Conservation (phyloP, 2,797 vertebrate species). For the Danio kyathit region DNA sequence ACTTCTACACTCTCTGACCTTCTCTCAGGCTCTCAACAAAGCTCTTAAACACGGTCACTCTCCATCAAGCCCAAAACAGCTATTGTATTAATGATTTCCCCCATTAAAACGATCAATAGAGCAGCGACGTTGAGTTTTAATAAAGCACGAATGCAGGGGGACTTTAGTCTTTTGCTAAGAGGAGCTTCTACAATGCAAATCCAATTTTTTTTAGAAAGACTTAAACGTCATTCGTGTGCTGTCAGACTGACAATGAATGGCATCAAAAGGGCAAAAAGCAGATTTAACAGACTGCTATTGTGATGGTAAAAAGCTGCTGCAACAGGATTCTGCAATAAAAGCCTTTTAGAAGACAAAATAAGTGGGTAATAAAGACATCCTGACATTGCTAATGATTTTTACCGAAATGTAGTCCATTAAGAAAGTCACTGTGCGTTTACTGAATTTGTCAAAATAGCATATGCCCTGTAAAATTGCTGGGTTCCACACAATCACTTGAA, state of each 20-base stretch:
- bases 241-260: constrained; percentile 21
- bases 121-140: constrained; percentile 20
- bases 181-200: constrained; percentile 33
- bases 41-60: constrained; percentile 14
- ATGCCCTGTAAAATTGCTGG: no score
- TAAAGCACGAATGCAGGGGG: constrained; percentile 12
- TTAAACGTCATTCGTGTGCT: constrained; percentile 16
- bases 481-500: no score
- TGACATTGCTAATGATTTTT: constrained; percentile 12
- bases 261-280: constrained; percentile 29
- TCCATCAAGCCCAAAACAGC: constrained; percentile 40
- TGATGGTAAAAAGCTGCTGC: constrained; percentile 41
- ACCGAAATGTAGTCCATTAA: constrained; percentile 39
- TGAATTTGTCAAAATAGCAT: constrained; percentile 9
- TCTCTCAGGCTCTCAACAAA: constrained; percentile 34
- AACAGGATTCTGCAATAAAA: constrained; percentile 19
- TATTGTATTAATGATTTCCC: constrained; percentile 43
- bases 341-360: constrained; percentile 33
- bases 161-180: not conserved
- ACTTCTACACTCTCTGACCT: constrained; percentile 40
- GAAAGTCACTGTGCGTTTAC: constrained; percentile 7
- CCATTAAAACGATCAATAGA: constrained; percentile 32
- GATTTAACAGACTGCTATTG: constrained; percentile 22
- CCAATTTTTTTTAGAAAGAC: constrained; percentile 16
- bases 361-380: constrained; percentile 35